phyloP scores from a whole-genome alignment of 2,113 vertebrate genomes.

The Dicaeum eximium region DNA sequence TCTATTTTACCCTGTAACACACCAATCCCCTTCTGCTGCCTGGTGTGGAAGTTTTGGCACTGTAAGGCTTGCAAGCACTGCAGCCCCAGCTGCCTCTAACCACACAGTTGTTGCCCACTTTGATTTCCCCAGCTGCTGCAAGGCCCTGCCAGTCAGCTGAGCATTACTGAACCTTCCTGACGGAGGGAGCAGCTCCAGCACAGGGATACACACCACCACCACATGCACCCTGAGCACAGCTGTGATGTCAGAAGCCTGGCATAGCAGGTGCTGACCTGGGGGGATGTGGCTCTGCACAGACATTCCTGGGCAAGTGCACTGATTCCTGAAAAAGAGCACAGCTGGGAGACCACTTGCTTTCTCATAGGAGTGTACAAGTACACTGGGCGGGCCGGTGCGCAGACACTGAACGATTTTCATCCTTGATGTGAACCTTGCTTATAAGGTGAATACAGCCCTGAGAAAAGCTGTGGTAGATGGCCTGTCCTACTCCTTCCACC shows the following conservation, averaged over 20 bases:
- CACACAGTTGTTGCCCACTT: accelerated
- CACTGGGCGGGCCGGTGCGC: accelerated
- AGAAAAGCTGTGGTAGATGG: not conserved
- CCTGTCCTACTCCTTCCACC: not conserved
- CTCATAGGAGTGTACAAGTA: accelerated
- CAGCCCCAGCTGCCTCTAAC: not conserved
- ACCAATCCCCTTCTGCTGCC: not conserved
- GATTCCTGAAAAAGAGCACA: accelerated
- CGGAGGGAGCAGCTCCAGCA: accelerated
- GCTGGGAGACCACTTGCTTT: accelerated
- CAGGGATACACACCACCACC: not conserved
- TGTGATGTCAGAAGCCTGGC: not conserved
- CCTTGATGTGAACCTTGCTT: accelerated
- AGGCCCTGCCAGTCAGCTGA: not conserved
- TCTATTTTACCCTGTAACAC: accelerated
- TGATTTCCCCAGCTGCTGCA: not conserved
- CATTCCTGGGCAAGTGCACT: accelerated
- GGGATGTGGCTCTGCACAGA: accelerated
- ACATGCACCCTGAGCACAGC: not conserved
- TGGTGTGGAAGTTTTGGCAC: accelerated
- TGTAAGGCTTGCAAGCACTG: too few relatives aligned
- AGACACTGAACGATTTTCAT: accelerated
- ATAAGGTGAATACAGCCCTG: not conserved
- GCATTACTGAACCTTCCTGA: not conserved
- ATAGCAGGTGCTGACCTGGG: accelerated